These are phyloP conservation scores for Sinhomidia bicolor DNA, from an alignment of 2,888 invertebrate genomes.

Conservation along the genomic window DNA sequence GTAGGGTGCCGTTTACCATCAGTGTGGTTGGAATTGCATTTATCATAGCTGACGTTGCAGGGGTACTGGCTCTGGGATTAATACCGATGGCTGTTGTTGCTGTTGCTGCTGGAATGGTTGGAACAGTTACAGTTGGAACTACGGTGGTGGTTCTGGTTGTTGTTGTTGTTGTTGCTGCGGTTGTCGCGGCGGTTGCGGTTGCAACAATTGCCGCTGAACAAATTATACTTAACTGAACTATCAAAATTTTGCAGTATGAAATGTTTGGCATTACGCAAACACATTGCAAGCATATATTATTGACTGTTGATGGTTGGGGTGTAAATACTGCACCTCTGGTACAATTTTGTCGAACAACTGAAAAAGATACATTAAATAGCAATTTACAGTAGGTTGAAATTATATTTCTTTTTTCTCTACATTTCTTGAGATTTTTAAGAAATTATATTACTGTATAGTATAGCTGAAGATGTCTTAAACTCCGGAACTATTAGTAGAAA, in stretches of 20 bases:
- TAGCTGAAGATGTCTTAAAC: not conserved
- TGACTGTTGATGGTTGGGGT: slow-evolving; percentile 63
- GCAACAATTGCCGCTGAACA: slow-evolving; percentile 62
- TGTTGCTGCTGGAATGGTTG: slow-evolving; percentile 22
- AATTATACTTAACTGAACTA: slow-evolving; percentile 64
- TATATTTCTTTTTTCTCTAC: too few species aligned
- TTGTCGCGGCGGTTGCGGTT: slow-evolving; percentile 24
- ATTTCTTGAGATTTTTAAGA: too few species aligned
- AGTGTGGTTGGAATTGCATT: not conserved
- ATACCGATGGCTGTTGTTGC: slow-evolving; percentile 21
- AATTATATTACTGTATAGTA: slow-evolving; percentile 51
- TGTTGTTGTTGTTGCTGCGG: slow-evolving; percentile 28
- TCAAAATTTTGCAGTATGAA: slow-evolving; percentile 71
- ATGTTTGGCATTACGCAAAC: slow-evolving; percentile 71
- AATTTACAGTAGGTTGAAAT: too few species aligned
- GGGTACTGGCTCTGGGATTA: slow-evolving; percentile 44
- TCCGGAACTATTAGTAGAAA: not conserved
- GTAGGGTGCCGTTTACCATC: not conserved
- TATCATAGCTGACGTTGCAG: slow-evolving; percentile 38
- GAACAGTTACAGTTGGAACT: slow-evolving; percentile 28
- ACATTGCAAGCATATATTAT: slow-evolving; percentile 76
- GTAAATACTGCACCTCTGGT: slow-evolving; percentile 70
- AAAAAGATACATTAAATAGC: not conserved
- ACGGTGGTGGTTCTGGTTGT: not conserved
- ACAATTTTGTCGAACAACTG: slow-evolving; percentile 70